A percentile compares a stretch with the other conserved stretches of the same genome.
Conservation (phyloP, 2,113 vertebrate genomes). For the Circaetus cinerascens region DNA sequence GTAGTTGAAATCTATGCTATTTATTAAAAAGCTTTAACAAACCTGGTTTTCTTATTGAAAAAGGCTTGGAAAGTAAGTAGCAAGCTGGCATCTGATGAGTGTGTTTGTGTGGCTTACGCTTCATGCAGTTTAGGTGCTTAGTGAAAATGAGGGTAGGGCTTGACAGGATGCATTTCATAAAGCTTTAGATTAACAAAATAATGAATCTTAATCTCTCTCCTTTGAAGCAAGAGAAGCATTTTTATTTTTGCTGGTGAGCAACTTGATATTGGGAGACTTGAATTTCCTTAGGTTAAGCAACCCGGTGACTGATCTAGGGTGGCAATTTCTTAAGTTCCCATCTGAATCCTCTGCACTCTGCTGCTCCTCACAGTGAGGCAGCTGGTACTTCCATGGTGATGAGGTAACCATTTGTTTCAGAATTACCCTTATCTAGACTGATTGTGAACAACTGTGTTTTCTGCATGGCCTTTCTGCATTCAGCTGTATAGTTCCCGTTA, state of each 20-base stretch:
- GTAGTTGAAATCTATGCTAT: neutral
- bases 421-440: neutral
- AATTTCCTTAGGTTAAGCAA: neutral
- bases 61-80: neutral
- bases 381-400: neutral
- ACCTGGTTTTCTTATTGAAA: neutral
- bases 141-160: neutral
- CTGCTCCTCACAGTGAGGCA: neutral
- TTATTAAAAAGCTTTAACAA: neutral
- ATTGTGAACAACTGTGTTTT: accelerated
- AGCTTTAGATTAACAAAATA: neutral
- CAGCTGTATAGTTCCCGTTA: neutral
- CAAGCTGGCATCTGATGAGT: neutral
- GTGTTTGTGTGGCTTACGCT: neutral
- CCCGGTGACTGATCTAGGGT: accelerated
- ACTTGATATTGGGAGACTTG: neutral
- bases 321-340: neutral
- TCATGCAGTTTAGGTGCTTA: neutral
- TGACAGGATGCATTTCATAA: neutral
- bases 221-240: neutral
- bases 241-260: neutral
- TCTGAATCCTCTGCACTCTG: neutral
- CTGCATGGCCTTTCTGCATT: neutral
- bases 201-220: neutral
- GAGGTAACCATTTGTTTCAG: neutral